These are phyloP conservation scores for Planococcus citri DNA, from an alignment of 1,140 invertebrate genomes.

Conservation along the genomic window DNA sequence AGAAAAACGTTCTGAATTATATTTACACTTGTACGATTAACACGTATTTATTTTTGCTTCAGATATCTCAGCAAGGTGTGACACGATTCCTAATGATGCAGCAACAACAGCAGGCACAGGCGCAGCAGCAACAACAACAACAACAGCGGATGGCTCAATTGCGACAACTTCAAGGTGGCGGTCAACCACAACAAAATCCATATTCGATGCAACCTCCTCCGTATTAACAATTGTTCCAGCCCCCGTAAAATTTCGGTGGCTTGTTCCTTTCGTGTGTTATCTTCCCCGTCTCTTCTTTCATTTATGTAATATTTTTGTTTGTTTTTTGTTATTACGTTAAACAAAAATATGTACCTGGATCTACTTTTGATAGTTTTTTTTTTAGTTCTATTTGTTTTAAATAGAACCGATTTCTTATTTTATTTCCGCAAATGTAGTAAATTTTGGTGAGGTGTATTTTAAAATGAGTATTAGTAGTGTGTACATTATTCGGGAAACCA, in stretches of 20 bases:
- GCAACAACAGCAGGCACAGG: slow-evolving; percentile 33
- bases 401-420: background rate
- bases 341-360: background rate
- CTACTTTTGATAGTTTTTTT: background rate
- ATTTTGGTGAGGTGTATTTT: background rate
- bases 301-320: background rate
- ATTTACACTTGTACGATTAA: background rate
- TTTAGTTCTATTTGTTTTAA: background rate
- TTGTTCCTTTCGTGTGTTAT: background rate
- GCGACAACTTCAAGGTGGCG: slow-evolving; percentile 36
- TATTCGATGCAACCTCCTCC: slow-evolving; percentile 41
- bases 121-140: slow-evolving; percentile 36
- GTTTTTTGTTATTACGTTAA: background rate
- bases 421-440: background rate
- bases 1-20: slow-evolving; percentile 20
- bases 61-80: slow-evolving; percentile 22
- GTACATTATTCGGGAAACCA: too few relatives aligned
- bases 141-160: slow-evolving; percentile 44
- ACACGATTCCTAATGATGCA: slow-evolving; percentile 32
- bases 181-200: slow-evolving; percentile 32
- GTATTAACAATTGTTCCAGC: slow-evolving; percentile 33
- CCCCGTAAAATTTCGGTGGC: background rate
- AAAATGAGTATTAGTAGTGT: too few relatives aligned
- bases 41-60: slow-evolving; percentile 32
- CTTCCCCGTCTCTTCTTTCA: background rate